These are phyloP conservation scores for Anthonomus grandis DNA, from an alignment of 1,140 invertebrate species.

Conservation along the genomic window DNA sequence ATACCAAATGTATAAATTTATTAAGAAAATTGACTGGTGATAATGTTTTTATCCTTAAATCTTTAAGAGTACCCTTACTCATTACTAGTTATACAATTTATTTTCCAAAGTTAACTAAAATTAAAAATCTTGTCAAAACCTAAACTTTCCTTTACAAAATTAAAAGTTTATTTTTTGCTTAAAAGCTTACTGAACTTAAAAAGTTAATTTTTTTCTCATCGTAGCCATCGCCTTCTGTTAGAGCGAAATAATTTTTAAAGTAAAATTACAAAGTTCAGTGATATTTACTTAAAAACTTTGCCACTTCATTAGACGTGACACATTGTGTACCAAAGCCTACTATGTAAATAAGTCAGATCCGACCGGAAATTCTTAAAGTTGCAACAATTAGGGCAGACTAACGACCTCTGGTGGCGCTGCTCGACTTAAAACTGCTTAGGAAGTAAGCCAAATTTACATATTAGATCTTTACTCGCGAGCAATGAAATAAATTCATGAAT, in stretches of 20 bases:
- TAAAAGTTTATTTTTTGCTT: no score
- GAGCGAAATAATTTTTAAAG: constrained; percentile 10
- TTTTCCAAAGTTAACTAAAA: no score
- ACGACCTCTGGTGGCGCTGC: constrained; percentile 3
- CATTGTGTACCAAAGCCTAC: constrained; percentile 18
- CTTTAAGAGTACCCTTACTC: no score
- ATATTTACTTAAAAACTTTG: constrained; percentile 12
- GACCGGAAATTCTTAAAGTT: constrained; percentile 9
- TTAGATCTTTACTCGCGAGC: constrained; percentile 1
- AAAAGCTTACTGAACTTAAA: no score
- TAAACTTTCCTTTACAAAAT: no score
- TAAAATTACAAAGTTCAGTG: constrained; percentile 1
- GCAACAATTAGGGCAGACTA: constrained; percentile 11
- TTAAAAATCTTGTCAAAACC: no score
- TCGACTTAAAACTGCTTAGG: constrained; percentile 6
- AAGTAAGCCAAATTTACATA: constrained; percentile 16
- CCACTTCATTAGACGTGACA: constrained; percentile 17
- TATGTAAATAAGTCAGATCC: constrained; percentile 15
- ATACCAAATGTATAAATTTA: no score
- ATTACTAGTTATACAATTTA: no score
- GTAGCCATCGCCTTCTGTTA: no score
- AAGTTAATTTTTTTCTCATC: no score
- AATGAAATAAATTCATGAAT: constrained; percentile 16
- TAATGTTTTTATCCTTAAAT: no score
- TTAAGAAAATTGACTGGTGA: no score